Evolutionary conservation across 2,888 invertebrate species (phyloP), one percentile per base, ranked within the genome.

Genomic region (Caenorhabditis uteleia): DNA sequence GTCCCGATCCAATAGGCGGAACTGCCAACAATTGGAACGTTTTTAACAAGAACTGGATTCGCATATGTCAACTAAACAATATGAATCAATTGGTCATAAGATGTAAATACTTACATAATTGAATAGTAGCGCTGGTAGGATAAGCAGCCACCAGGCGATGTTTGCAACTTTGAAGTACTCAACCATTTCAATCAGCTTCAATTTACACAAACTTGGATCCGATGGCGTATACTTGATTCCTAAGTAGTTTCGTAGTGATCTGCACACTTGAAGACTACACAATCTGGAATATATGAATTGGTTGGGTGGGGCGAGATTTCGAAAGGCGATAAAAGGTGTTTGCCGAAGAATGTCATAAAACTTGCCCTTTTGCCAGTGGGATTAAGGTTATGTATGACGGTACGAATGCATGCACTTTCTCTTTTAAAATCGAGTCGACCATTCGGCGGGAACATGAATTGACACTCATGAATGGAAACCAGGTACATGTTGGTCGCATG

Each of bases 391-490:
- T 67, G 55, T 77, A 77, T n/a, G 65, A 68, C 6, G 82, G 82
- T 26, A 82, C 73, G 58, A 80, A 82, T 12, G 77, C 72, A 33
- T 75, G 26, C n/a, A 73, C 64, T 49, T 82, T 79, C 43, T 82
- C 81, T 42, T 79, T 77, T 34, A 82, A 55, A 40, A 82, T 76
- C 14, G 78, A 77, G 26, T 82, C 78, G n/a, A 82, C 72, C 61
- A 79, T 77, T 36, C 72, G 48, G 2, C 57, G 53, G 1, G 79
- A 68, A 36, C 81, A 79, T 7, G 80, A 69, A 18, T 78, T 70
- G 10, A 77, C 56, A 26, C 81, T 79, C 82, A 82, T 79, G 59
- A 82, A 82, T 14, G 81, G 78, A 31, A 82, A 73, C 71, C 75
- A 78, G 67, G 79, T 79, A 39, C 77, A 79, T 23, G 80, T 82